Conservation (phyloP, 2,797 vertebrate genomes). For the Epinephelus coioides region DNA sequence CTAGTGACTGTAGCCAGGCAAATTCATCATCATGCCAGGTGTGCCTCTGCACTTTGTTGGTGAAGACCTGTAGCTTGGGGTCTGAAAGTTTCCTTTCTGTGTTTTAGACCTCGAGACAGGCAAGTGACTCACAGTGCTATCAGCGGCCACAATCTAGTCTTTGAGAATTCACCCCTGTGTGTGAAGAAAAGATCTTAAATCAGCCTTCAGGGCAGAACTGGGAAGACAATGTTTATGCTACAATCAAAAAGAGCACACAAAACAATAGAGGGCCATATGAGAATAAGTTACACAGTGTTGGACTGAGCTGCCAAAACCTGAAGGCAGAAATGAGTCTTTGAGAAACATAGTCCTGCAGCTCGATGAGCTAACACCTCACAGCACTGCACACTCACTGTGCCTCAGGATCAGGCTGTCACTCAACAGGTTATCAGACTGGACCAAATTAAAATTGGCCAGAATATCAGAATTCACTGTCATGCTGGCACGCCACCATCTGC, state of each 20-base stretch:
- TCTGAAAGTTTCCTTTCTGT: too few relatives aligned
- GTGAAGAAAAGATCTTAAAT: not conserved
- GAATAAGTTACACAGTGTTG: not conserved
- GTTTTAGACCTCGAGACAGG: too few relatives aligned
- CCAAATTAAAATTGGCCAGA: constrained; percentile 30
- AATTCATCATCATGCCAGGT: too few relatives aligned
- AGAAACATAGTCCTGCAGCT: not conserved
- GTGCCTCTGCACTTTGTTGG: too few relatives aligned
- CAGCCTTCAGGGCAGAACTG: not conserved
- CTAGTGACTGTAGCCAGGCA: too few relatives aligned
- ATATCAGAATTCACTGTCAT: not conserved
- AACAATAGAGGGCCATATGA: not conserved
- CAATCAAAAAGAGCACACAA: not conserved
- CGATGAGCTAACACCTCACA: not conserved
- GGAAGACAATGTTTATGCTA: not conserved
- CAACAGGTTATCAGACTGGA: constrained; percentile 31
- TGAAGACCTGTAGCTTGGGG: too few relatives aligned
- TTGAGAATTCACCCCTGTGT: too few relatives aligned
- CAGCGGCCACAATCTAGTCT: too few relatives aligned
- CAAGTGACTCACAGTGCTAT: too few relatives aligned
- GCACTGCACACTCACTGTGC: not conserved
- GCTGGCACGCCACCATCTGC: constrained; percentile 3
- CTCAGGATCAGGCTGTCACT: constrained; percentile 16
- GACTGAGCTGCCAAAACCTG: not conserved
- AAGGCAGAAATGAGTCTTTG: not conserved